Evolutionary conservation across 1,140 invertebrate species (phyloP).

Genomic region (Chlorops oryzae): DNA sequence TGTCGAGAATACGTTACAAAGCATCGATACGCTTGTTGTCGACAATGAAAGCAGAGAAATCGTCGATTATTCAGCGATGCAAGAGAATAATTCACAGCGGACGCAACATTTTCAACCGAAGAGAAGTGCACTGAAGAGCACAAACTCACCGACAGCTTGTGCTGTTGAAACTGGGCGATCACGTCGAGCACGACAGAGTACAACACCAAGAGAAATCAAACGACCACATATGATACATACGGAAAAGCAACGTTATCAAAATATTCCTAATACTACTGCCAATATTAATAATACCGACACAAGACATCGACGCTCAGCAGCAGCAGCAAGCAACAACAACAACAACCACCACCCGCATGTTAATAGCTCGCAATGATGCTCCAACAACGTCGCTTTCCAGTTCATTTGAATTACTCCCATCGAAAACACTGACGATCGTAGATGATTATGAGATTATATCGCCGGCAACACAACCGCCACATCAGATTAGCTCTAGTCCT

Average conservation of each 20-base stretch:
- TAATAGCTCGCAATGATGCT: slow-evolving; percentile 36
- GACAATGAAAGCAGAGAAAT: slow-evolving; percentile 22
- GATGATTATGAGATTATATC: slow-evolving; percentile 45
- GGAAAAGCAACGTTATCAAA: slow-evolving; percentile 59
- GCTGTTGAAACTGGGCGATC: slow-evolving; percentile 21
- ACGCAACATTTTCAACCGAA: slow-evolving; percentile 17
- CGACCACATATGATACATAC: slow-evolving; percentile 70
- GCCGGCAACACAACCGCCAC: slow-evolving; percentile 36
- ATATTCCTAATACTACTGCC: too few species aligned
- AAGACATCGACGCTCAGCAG: slow-evolving; percentile 52
- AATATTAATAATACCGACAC: too few species aligned
- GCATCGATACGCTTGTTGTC: slow-evolving; percentile 37
- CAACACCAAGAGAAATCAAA: slow-evolving; percentile 1
- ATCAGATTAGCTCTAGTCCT: slow-evolving; percentile 44
- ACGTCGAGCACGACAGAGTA: slow-evolving; percentile 10
- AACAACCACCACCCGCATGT: slow-evolving; percentile 49
- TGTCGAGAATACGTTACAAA: slow-evolving; percentile 19
- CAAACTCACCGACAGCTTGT: slow-evolving; percentile 9
- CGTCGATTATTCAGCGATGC: neutral
- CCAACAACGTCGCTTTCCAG: too few species aligned
- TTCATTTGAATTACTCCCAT: slow-evolving; percentile 20
- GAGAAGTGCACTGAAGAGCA: neutral
- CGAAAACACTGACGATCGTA: slow-evolving; percentile 27
- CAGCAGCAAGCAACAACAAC: slow-evolving; percentile 50
- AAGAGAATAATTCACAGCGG: slow-evolving; percentile 10